Evolutionary conservation across 2,888 invertebrate genomes (phyloP), one percentile per base, ranked within the genome.

Genomic region (Lepetodrilus schrolli): DNA sequence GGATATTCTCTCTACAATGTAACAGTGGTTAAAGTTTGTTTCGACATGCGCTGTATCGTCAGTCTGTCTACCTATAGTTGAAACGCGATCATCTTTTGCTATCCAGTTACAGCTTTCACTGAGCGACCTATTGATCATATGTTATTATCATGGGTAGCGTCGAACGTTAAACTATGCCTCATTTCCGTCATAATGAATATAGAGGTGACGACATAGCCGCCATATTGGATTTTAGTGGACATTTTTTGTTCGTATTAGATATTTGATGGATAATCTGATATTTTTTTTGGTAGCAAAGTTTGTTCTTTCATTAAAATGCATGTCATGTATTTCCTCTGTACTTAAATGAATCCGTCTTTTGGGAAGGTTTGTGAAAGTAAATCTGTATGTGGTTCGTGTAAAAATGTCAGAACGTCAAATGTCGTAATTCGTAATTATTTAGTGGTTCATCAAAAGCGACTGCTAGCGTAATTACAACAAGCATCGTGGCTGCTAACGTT

Each of bases 211-310:
- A 58, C 58, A 7, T 30, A 17, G 34, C 34, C 58, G 58, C 58
- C 58, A 58, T 58, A 34, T 58, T 58, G 58, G 58, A 58, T 34
- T 17, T 17, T 58, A 34, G 26, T 34, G 13, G 43, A 43, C 43
- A 43, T 43, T 30, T 58, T 58, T 23, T 58, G n/a, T 13, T 43
- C 43, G 4, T 8, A 4, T 43, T 43, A 17, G 43, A 43, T 43
- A 58, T 58, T n/a, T 58, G 58, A 58, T 30, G 30, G 58, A 58
- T 34, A 34, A 30, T 58, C n/a, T n/a, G n/a, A n/a, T n/a, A n/a
- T n/a, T n/a, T 30, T 30, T 23, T 23, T 10, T 58, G 58, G 17
- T 26, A 34, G 23, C 26, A 34, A 17, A 34, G 34, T 58, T 34
- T 34, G 58, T 30, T 30, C 58, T 34, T 17, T 58, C 58, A 58